Evolutionary conservation across 2,888 invertebrate genomes (phyloP), one percentile per base, ranked within the genome.

Genomic region (Desoria tigrina): DNA sequence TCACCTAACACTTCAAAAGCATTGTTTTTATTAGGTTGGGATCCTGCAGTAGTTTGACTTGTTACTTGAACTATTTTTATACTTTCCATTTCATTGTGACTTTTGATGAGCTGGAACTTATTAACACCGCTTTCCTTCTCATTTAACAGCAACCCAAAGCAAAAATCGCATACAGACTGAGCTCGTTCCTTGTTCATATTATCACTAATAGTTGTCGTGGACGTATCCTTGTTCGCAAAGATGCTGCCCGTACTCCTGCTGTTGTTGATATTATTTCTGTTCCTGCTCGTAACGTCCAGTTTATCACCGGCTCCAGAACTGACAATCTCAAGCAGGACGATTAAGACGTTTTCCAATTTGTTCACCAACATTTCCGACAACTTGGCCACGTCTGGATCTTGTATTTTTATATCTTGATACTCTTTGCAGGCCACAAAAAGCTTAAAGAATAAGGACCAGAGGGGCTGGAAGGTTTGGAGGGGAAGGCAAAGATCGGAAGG

Each of bases 401-500:
- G 72, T 14, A 72, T 62, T 42, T 54, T 57, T 49, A 57, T 72
- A 37, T 59, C 61, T 18, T 67, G 57, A 61, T 71, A 73, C 18
- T 53, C 60, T 56, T 69, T 63, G 61, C 69, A 71, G 18, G 66
- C 51, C 49, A 66, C 63, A 56, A 69, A 66, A 49, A 71, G 50
- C 58, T 69, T 64, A 23, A 73, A 51, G 2, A 68, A 63, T 4
- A 63, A 27, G 32, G 66, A 57, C 71, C 71, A 73, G 42, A 69
- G 39, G 39, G 67, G 62, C 32, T 68, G 66, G 18, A 71, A 68
- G 18, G 21, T 21, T 21, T 61, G 51, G 16, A 70, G 55, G 23
- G 70, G 67, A 28, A 68, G 39, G 4, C 53, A 61, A 54, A 61
- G 21, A 45, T 42, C 57, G 57, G 64, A 61, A 2, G 68, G 68